A percentile compares a stretch with the other conserved stretches of the same genome.
phyloP scores from a whole-genome alignment of 2,113 vertebrate species.

The Dipodomys merriami region DNA sequence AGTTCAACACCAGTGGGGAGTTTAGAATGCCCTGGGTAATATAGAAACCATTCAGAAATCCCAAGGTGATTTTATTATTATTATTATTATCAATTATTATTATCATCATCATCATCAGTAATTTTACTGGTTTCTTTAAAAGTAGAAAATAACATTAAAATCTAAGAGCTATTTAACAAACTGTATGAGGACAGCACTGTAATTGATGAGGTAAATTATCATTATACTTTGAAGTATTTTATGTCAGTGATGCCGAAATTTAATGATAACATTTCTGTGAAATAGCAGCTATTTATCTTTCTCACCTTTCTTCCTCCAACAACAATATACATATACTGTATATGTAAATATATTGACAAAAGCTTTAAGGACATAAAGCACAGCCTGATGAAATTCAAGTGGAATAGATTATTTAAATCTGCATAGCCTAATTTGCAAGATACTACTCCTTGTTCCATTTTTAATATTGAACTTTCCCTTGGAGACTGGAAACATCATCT shows the following conservation, averaged over 20 bases:
- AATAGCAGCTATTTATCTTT: slow-evolving; percentile 35
- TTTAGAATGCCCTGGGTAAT: neutral
- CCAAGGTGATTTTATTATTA: neutral
- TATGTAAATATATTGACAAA: slow-evolving; percentile 45
- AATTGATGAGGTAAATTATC: slow-evolving; percentile 54
- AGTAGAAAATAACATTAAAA: neutral
- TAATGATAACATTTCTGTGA: slow-evolving; percentile 46
- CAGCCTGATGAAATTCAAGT: slow-evolving; percentile 33
- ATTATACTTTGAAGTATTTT: slow-evolving; percentile 68
- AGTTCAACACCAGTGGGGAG: neutral
- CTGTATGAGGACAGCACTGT: neutral
- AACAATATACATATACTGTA: slow-evolving; percentile 38
- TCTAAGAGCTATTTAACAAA: slow-evolving; percentile 47
- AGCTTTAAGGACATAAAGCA: slow-evolving; percentile 14
- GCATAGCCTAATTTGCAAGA: slow-evolving; percentile 48
- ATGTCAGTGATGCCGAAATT: slow-evolving; percentile 54
- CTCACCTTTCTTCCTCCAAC: neutral
- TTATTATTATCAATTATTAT: neutral
- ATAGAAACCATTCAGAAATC: neutral
- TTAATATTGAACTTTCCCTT: slow-evolving; percentile 33
- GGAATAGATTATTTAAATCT: slow-evolving; percentile 56
- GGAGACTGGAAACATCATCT: neutral
- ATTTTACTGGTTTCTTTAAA: neutral
- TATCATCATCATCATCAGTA: too few species aligned
- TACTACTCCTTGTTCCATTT: neutral